Evolutionary conservation across 2,113 vertebrate genomes (phyloP), one percentile per base, ranked within the genome.

Genomic region (Hassar affinis): DNA sequence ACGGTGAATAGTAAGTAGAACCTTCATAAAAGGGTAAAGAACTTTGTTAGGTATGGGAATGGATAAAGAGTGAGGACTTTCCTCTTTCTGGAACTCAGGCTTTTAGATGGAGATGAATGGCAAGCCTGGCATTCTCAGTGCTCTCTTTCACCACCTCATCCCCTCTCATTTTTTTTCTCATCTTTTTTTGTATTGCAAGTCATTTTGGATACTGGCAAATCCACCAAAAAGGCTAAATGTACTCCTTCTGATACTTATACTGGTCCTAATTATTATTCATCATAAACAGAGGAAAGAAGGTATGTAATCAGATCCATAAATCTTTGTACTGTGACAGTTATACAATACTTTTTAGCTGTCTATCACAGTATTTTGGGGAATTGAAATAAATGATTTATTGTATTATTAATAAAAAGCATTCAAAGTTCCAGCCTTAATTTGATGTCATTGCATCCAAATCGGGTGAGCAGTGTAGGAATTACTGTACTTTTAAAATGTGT

Each of bases 31-130:
- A 81, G 74, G 76, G 68, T 78, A 76, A 72, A 72, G 82, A 47
- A 78, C 51, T 47, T 80, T 56, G 62, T 84, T 69, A 81, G 69
- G 64, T 86, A 83, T 87, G 82, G 66, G 77, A 90, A 85, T 77
- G 42, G 30, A 47, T 49, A 74, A 79, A 79, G 61, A 38, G 51
- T 78, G 57, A 80, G 22, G 57, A 69, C 80, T 79, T 42, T 79
- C 54, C 68, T 45, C 74, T 51, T 79, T 56, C 83, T 69, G 57
- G 35, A n/a, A 20, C 75, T 84, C 74, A 72, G 51, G 72, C 45
- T 51, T 82, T 79, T 33, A 82, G 35, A 59, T 35, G n/a, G 47
- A 57, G 54, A 59, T 81, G 71, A 83, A 84, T 85, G 84, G 84
- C 81, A 81, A 82, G 59, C 22, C 74, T 75, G 27, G 42, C 54